A percentile compares a stretch with the other conserved stretches of the same genome.
Evolutionary conservation across 1,140 invertebrate species (phyloP).

Genomic region (Notospermus geniculatus): DNA sequence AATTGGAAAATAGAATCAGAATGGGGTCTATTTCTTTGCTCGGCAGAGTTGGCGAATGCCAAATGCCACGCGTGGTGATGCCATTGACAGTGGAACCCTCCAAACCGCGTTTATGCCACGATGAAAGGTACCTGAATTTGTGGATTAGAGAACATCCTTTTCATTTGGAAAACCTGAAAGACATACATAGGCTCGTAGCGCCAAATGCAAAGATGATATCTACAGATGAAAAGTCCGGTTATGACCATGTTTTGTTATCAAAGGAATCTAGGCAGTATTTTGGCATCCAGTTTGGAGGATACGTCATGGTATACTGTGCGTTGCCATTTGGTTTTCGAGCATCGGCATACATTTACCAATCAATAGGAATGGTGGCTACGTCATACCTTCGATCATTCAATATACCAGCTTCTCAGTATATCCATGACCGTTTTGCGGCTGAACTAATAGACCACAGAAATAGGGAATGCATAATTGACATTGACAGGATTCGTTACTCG

Average conservation of each 20-base stretch:
- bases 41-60: background rate
- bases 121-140: background rate
- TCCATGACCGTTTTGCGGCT: too few species aligned
- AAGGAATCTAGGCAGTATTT: background rate
- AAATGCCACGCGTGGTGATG: background rate
- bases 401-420: too few species aligned
- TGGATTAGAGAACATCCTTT: slow-evolving; percentile 17
- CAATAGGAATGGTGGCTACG: background rate
- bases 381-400: too few species aligned
- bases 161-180: slow-evolving; percentile 17
- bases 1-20: background rate
- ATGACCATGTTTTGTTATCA: too few species aligned
- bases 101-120: too few species aligned
- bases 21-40: background rate
- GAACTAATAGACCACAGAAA: too few species aligned
- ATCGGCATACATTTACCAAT: slow-evolving; percentile 2
- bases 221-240: slow-evolving; percentile 10
- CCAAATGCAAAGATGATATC: slow-evolving; percentile 9
- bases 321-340: slow-evolving; percentile 7
- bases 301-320: too few species aligned
- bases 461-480: too few species aligned
- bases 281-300: background rate
- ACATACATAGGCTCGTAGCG: too few species aligned
- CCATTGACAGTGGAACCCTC: too few species aligned
- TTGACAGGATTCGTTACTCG: too few species aligned